These are phyloP conservation scores for Caranx ignobilis DNA, from an alignment of 2,113 vertebrate genomes.

Conservation along the genomic window DNA sequence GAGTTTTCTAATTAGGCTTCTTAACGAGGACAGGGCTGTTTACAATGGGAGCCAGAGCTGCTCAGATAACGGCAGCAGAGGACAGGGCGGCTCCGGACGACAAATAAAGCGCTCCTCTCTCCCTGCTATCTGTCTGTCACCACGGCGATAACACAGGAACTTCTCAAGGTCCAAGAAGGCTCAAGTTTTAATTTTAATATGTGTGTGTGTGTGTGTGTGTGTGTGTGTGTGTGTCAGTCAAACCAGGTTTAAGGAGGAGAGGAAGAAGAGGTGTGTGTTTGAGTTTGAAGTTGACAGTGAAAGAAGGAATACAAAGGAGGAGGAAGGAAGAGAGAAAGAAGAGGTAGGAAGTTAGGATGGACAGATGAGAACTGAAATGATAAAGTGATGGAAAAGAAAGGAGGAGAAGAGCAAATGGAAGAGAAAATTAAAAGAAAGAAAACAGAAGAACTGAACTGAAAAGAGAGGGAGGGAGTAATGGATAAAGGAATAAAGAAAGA, in stretches of 20 bases:
- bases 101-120: slow-evolving; percentile 59
- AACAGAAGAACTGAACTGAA: too few relatives aligned
- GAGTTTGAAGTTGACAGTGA: too few relatives aligned
- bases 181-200: slow-evolving; percentile 40
- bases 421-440: too few relatives aligned
- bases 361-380: too few relatives aligned
- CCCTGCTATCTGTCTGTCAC: slow-evolving; percentile 57
- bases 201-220: slow-evolving; percentile 30
- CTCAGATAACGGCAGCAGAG: slow-evolving; percentile 60
- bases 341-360: too few relatives aligned
- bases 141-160: slow-evolving; percentile 51
- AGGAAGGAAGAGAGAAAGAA: too few relatives aligned
- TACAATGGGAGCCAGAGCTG: slow-evolving; percentile 62
- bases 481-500: too few relatives aligned
- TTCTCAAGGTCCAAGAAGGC: slow-evolving; percentile 57
- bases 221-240: slow-evolving; percentile 58
- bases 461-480: too few relatives aligned
- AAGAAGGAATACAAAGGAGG: neutral
- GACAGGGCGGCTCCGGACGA: slow-evolving; percentile 47
- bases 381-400: too few relatives aligned
- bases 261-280: slow-evolving; percentile 51
- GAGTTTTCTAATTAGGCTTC: slow-evolving; percentile 74
- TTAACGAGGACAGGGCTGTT: slow-evolving; percentile 69
- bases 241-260: neutral
- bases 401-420: too few relatives aligned